phyloP scores from a whole-genome alignment of 1,140 invertebrate genomes.

The Saccostrea echinata region DNA sequence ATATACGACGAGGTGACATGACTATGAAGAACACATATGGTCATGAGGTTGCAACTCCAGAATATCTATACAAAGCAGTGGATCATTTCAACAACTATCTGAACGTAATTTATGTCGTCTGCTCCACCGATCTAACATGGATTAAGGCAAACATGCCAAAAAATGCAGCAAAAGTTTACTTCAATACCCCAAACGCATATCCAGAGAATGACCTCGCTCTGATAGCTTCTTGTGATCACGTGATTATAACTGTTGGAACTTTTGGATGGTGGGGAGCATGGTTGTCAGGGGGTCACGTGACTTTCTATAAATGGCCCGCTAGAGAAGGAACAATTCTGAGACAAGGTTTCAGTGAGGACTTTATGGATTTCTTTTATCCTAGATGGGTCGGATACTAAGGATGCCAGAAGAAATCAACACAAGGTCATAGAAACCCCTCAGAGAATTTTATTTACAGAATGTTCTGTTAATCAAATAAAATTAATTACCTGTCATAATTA shows the following conservation, averaged over 20 bases:
- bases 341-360: slow-evolving; percentile 54
- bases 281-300: slow-evolving; percentile 63
- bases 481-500: too few relatives aligned
- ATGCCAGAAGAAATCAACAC: too few relatives aligned
- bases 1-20: slow-evolving; percentile 63
- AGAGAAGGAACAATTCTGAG: slow-evolving; percentile 43
- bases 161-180: slow-evolving; percentile 27
- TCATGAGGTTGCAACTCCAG: slow-evolving; percentile 52
- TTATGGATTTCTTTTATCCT: slow-evolving; percentile 57
- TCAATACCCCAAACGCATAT: slow-evolving; percentile 22
- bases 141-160: slow-evolving; percentile 45
- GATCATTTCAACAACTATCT: slow-evolving; percentile 53
- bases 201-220: slow-evolving; percentile 66
- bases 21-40: slow-evolving; percentile 46
- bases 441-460: too few relatives aligned
- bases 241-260: slow-evolving; percentile 64
- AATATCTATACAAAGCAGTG: slow-evolving; percentile 58
- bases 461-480: too few relatives aligned
- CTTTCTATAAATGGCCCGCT: slow-evolving; percentile 63
- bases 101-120: slow-evolving; percentile 58
- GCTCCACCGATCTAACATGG: slow-evolving; percentile 58
- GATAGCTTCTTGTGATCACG: slow-evolving; percentile 62
- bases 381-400: slow-evolving; percentile 52
- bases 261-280: slow-evolving; percentile 72
- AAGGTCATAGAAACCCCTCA: too few relatives aligned